A percentile compares a stretch with the other conserved stretches of the same genome.
Conservation (phyloP, 2,888 invertebrate genomes). For the Seira musarum region DNA sequence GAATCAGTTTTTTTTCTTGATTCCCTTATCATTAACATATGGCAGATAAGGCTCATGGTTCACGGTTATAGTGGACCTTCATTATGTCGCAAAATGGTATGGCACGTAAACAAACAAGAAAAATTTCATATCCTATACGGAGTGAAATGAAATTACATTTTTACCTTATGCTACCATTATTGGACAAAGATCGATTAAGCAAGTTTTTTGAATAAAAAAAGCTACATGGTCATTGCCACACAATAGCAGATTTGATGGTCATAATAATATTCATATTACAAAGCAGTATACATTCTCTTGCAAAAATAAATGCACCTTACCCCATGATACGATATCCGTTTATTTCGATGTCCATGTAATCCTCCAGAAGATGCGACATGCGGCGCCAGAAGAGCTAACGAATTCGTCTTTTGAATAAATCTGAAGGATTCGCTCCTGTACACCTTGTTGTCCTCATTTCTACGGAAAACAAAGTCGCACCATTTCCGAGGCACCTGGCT, state of each 20-base stretch:
- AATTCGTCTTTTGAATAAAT: conserved; percentile 68
- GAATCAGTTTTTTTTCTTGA: conserved; percentile 19
- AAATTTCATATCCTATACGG: neutral
- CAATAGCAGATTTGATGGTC: neutral
- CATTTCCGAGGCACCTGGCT: conserved; percentile 55
- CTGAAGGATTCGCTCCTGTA: conserved; percentile 69
- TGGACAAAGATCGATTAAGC: conserved; percentile 49
- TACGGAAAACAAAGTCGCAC: conserved; percentile 65
- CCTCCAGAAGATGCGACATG: conserved; percentile 40
- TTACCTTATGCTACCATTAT: conserved; percentile 57
- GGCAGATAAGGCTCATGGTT: conserved; percentile 8
- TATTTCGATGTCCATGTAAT: conserved; percentile 49
- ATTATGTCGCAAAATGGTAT: neutral
- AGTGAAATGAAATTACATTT: conserved; percentile 27
- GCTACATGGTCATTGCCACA: conserved; percentile 3
- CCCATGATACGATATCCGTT: conserved; percentile 52
- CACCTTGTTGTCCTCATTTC: conserved; percentile 66
- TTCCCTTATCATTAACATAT: neutral
- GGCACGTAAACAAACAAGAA: neutral
- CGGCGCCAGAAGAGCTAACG: conserved; percentile 56
- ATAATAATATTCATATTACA: too few relatives aligned
- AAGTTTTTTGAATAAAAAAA: conserved; percentile 35
- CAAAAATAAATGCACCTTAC: conserved; percentile 30
- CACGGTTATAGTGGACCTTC: neutral
- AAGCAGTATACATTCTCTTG: neutral